A percentile compares a stretch with the other conserved stretches of the same genome.
Evolutionary conservation across 2,797 vertebrate genomes (phyloP).

Genomic region (Carduelis carduelis): DNA sequence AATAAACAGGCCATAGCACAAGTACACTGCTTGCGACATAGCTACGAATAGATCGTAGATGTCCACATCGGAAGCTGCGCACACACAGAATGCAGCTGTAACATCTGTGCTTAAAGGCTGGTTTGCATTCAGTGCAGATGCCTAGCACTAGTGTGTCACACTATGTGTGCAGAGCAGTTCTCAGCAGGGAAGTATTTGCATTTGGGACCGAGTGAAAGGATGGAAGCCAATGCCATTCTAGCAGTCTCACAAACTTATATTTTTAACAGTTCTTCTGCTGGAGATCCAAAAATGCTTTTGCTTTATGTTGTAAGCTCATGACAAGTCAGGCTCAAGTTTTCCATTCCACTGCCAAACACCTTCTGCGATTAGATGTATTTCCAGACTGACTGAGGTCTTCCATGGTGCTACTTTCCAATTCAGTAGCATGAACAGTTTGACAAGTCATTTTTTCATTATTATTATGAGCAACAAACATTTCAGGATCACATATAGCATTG

Average conservation of each 20-base stretch:
- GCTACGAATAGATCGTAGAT: fast-evolving
- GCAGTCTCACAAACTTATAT: not conserved
- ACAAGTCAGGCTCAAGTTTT: not conserved
- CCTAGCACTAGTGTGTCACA: not conserved
- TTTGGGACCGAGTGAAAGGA: not conserved
- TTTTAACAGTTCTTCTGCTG: not conserved
- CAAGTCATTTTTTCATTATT: not conserved
- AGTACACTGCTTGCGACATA: not conserved
- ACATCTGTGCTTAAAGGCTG: not conserved
- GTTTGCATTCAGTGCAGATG: not conserved
- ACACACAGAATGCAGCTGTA: not conserved
- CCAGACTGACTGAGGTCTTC: not conserved
- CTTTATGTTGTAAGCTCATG: not conserved
- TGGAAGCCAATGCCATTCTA: not conserved
- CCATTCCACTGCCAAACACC: not conserved
- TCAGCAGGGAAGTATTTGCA: not conserved
- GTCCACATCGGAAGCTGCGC: not conserved
- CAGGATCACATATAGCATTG: not conserved
- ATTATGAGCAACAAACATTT: not conserved
- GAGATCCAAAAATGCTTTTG: not conserved
- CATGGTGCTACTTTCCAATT: not conserved
- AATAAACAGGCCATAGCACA: not conserved
- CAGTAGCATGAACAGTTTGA: not conserved
- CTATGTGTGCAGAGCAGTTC: not conserved
- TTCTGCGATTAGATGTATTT: not conserved